Evolutionary conservation across 2,113 vertebrate species (phyloP).

Genomic region (Panthera leo): DNA sequence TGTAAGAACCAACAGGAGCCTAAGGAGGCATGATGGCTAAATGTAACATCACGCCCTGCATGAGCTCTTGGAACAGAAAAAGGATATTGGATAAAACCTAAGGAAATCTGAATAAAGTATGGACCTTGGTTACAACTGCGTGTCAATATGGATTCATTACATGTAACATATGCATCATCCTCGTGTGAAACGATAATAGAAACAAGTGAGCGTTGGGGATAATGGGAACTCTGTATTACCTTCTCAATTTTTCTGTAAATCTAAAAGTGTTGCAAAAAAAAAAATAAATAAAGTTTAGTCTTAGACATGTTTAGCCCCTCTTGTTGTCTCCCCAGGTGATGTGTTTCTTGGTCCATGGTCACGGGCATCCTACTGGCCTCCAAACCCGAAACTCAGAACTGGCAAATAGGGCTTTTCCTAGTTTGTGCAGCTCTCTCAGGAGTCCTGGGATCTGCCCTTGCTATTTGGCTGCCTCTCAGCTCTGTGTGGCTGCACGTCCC

Average conservation of each 20-base stretch:
- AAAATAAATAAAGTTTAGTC: background rate
- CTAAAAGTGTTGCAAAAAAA: background rate
- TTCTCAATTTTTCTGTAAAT: background rate
- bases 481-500: too few species aligned
- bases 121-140: background rate
- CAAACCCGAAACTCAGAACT: background rate
- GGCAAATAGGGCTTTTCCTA: background rate
- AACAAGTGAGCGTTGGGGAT: background rate
- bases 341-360: background rate
- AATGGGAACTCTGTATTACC: background rate
- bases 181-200: background rate
- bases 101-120: background rate
- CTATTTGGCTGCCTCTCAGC: background rate
- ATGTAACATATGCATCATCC: accelerated
- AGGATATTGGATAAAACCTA: background rate
- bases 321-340: background rate
- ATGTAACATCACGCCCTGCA: background rate
- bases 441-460: background rate
- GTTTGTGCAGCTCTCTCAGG: background rate
- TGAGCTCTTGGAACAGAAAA: background rate
- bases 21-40: background rate
- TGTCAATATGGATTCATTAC: background rate
- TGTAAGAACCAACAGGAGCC: background rate
- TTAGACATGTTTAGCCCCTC: background rate
- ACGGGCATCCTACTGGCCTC: background rate